Evolutionary conservation across 2,888 invertebrate genomes (phyloP), one percentile per base, ranked within the genome.

Genomic region (Alitta virens): DNA sequence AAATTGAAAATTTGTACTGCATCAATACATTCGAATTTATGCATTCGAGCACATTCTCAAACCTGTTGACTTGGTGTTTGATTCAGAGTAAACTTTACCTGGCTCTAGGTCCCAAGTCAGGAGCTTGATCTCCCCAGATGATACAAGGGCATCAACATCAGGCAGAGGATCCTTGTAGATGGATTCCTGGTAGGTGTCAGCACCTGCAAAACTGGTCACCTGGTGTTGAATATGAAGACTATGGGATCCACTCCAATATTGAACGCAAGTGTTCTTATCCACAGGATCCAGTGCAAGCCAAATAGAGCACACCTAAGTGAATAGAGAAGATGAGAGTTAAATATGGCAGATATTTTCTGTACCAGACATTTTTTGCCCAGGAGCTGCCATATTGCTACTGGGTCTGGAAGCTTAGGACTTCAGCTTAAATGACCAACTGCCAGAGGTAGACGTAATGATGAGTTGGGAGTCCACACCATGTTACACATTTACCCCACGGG

Each of bases 251-350:
- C 38, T 23, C 55, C 55, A 55, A 23, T 55, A 55, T 40, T 55
- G 33, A 7, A 55, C 55, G 38, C 55, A 55, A 2, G 55, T 33
- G 12, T n/a, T 18, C 3, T 23, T n/a, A 7, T 27, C 38, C n/a
- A 55, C 55, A 14, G 33, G 38, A 24, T 55, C 55, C 40, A 55
- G 40, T 1, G 55, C 55, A 1, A 55, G 18, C 55, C 55, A 55
- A n/a, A 55, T 55, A 12, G 55, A 55, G 14, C 55, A 55, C n/a
- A 55, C 40, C 55, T 55, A 40, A 33, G 12, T n/a, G n/a, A n/a
- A n/a, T n/a, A n/a, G n/a, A n/a, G n/a, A n/a, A n/a, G n/a, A n/a
- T n/a, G n/a, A n/a, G n/a, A n/a, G n/a, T n/a, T n/a, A n/a, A n/a
- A n/a, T n/a, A n/a, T n/a, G n/a, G n/a, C n/a, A n/a, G n/a, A n/a